Conservation (phyloP, 1,140 invertebrate species). For the Hestina assimilis region DNA sequence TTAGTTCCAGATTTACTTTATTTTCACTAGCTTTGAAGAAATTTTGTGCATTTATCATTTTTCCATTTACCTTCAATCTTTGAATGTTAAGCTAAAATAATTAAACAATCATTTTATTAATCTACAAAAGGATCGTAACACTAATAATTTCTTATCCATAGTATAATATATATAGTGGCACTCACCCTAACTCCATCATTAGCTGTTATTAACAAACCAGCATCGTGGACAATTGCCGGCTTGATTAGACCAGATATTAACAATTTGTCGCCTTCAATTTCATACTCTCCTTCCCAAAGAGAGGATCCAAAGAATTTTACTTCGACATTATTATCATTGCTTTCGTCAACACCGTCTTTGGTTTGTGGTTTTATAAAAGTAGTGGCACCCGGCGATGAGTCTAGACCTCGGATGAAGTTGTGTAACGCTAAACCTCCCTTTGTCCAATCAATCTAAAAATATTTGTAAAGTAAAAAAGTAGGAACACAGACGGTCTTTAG, state of each 20-base stretch:
- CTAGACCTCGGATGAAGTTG: slow-evolving; percentile 96
- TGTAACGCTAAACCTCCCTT: slow-evolving; percentile 86
- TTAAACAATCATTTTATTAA: slow-evolving; percentile 15
- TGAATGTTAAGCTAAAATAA: slow-evolving; percentile 81
- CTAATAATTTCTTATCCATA: no score
- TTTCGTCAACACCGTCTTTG: slow-evolving; percentile 69
- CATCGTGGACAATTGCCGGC: slow-evolving; percentile 86
- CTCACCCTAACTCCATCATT: slow-evolving; percentile 86
- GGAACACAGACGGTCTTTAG: no score
- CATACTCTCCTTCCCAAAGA: slow-evolving; percentile 82
- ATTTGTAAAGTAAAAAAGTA: background rate
- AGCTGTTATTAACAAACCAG: slow-evolving; percentile 89
- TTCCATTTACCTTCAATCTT: slow-evolving; percentile 85
- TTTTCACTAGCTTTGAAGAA: slow-evolving; percentile 84
- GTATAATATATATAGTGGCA: background rate
- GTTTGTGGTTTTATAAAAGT: slow-evolving; percentile 80
- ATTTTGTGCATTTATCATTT: slow-evolving; percentile 90
- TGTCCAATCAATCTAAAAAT: slow-evolving; percentile 84
- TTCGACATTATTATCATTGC: slow-evolving; percentile 71
- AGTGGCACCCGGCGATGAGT: slow-evolving; percentile 95
- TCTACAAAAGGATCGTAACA: background rate
- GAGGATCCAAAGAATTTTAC: slow-evolving; percentile 89
- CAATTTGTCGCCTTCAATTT: slow-evolving; percentile 81
- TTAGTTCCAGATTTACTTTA: slow-evolving; percentile 83
- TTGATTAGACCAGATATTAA: slow-evolving; percentile 81